phyloP scores from a whole-genome alignment of 2,113 vertebrate species.

The Pitta sordida region DNA sequence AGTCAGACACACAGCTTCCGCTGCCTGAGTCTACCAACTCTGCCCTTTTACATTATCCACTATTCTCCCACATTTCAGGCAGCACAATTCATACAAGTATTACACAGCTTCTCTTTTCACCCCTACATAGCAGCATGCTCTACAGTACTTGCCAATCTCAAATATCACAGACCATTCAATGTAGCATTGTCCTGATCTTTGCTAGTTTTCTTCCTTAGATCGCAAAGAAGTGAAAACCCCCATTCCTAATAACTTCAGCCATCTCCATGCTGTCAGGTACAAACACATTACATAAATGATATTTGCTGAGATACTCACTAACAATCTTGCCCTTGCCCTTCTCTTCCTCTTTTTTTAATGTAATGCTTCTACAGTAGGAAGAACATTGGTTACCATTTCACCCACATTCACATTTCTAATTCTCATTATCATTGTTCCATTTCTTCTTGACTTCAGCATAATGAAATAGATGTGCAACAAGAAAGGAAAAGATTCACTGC shows the following conservation, averaged over 20 bases:
- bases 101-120: not conserved
- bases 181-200: not conserved
- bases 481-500: not conserved
- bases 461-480: not conserved
- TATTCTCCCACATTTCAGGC: not conserved
- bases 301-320: not conserved
- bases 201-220: not conserved
- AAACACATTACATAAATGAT: not conserved
- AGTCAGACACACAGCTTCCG: not conserved
- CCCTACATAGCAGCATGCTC: not conserved
- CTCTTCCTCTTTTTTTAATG: accelerated
- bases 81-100: not conserved
- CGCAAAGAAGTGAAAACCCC: not conserved
- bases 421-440: not conserved
- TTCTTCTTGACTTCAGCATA: not conserved
- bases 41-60: not conserved
- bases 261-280: not conserved
- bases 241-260: not conserved
- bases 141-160: accelerated
- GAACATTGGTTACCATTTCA: not conserved
- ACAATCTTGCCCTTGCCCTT: not conserved
- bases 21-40: not conserved
- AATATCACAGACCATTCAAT: not conserved
- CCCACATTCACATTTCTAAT: not conserved
- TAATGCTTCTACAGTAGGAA: not conserved